Percentiles rank a stretch among this genome's conserved stretches.
These are phyloP conservation scores for Oophaga pumilio DNA, from an alignment of 2,113 vertebrate species.

Conservation along the genomic window DNA sequence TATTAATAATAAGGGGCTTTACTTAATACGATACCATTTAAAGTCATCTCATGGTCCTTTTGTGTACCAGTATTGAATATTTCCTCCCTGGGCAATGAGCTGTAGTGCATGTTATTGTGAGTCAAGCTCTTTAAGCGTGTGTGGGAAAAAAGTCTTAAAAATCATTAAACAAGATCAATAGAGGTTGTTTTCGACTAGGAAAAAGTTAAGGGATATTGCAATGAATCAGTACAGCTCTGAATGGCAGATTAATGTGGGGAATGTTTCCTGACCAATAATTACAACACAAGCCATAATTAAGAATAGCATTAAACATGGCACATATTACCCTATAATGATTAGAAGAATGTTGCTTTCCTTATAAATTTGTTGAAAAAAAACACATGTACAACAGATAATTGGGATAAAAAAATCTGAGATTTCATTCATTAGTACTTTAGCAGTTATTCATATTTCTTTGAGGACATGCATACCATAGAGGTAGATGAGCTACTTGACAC, in stretches of 20 bases:
- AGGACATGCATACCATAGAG: too few species aligned
- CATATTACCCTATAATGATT: constrained; percentile 24
- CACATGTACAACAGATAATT: background rate
- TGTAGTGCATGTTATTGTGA: constrained; percentile 34
- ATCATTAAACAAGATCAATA: constrained; percentile 56
- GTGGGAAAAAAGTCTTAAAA: constrained; percentile 36
- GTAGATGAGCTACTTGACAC: too few species aligned
- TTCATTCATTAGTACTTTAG: background rate
- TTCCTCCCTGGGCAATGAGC: constrained; percentile 16
- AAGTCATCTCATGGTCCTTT: background rate
- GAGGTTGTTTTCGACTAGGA: constrained; percentile 44
- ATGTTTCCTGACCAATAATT: constrained; percentile 42
- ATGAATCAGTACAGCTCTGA: constrained; percentile 3
- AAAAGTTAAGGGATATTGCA: constrained; percentile 37
- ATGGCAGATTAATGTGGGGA: constrained; percentile 46
- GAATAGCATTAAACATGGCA: constrained; percentile 40
- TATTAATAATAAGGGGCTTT: constrained; percentile 9
- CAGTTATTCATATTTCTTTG: background rate
- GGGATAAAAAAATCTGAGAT: background rate
- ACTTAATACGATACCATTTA: background rate
- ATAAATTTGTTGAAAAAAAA: background rate
- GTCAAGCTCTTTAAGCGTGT: constrained; percentile 13
- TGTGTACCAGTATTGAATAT: constrained; percentile 36
- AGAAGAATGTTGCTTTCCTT: background rate
- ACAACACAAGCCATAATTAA: constrained; percentile 41